These are phyloP conservation scores for Acanthosepion lycidas DNA, from an alignment of 2,888 invertebrate genomes.

Conservation along the genomic window DNA sequence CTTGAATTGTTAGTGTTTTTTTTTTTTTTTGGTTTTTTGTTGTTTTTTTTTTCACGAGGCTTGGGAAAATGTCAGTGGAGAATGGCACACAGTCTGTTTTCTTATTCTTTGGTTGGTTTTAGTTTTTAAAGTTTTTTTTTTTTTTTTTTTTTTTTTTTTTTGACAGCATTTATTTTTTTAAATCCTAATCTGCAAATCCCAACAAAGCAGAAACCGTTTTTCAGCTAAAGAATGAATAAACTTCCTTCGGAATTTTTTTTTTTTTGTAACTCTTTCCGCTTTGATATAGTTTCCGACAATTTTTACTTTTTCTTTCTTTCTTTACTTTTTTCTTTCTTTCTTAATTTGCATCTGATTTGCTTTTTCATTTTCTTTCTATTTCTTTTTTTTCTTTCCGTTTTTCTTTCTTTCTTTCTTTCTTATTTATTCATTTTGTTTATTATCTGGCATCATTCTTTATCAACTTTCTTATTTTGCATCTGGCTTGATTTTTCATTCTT, in stretches of 20 bases:
- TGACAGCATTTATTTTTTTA: too few species aligned
- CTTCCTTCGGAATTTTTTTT: too few species aligned
- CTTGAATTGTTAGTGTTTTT: not conserved
- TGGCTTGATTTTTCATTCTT: not conserved
- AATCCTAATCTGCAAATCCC: too few species aligned
- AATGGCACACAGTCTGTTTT: not conserved
- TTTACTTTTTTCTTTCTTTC: not conserved
- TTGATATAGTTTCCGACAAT: too few species aligned
- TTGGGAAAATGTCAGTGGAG: not conserved
- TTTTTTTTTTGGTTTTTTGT: too few species aligned
- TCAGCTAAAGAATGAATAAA: too few species aligned
- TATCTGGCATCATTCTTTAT: not conserved
- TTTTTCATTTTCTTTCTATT: not conserved
- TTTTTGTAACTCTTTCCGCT: too few species aligned
- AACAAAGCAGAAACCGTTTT: too few species aligned
- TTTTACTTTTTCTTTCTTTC: too few species aligned
- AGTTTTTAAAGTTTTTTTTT: too few species aligned
- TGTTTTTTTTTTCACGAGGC: not conserved
- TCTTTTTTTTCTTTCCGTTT: not conserved
- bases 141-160: too few species aligned
- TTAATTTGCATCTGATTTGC: not conserved
- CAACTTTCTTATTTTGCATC: not conserved
- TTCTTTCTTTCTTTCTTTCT: not conserved
- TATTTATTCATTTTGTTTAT: not conserved
- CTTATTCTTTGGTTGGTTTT: too few species aligned